Base-by-base conservation (phyloP, 2,888 invertebrate genomes). In the Eulithis testata region DNA sequence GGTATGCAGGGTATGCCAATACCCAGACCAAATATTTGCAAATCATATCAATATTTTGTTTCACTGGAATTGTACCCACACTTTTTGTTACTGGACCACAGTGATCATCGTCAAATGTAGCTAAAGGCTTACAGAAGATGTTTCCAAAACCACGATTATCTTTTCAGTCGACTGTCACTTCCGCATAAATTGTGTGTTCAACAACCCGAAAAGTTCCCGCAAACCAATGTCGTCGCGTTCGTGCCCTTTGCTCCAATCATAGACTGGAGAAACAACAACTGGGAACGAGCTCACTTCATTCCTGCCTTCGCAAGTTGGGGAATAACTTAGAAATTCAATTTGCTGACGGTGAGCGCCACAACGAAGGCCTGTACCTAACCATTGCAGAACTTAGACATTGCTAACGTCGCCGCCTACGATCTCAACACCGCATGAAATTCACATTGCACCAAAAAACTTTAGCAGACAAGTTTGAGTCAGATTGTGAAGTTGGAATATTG, bases 301-400 rank as follows among this genome's bases (percentile, higher is more conserved):
- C 84, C 81, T 83, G 85, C 80, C 83, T 84, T 84, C 83, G 78
- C 80, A 85, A 88, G 79, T 89, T 86, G 82, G 73, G 71, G 86
- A 88, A 89, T 88, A 90, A 90, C 89, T 90, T 90, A 80, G 88
- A 82, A 90, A 90, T 91, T 90, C 86, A 89, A 90, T 90, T 90
- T 89, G 79, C 83, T 83, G 82, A 78, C 81, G 80, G 81, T 80
- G 84, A 83, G 77, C 79, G 77, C 72, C 80, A 80, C 83, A 79
- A 77, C 76, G 70, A 72, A 73, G 78, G 75, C 73, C 74, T 80
- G 78, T 76, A 76, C 70, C 66, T 67, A 75, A 70, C 76, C 70
- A 69, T 69, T 73, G 74, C 75, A 72, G 62, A 83, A 84, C 81
- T 84, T 80, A 79, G 77, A 80, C 78, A 80, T 78, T 81, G 79